A percentile compares a stretch with the other conserved stretches of the same genome.
Conservation (phyloP, 2,113 vertebrate genomes). For the Thryonomys swinderianus region DNA sequence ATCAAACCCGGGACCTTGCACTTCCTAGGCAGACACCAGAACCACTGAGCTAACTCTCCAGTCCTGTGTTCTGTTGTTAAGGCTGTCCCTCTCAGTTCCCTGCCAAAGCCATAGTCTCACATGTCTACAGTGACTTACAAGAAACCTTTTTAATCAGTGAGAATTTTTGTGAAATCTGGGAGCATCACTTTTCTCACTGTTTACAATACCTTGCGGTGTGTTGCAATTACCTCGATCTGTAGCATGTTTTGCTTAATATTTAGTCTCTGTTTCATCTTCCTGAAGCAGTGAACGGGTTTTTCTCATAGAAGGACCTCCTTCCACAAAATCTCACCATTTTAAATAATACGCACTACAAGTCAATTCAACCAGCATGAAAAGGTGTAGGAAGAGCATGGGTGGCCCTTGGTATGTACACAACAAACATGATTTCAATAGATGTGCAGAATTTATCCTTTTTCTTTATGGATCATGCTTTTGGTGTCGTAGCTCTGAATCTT, state of each 20-base stretch:
- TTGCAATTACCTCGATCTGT: background rate
- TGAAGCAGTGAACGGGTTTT: background rate
- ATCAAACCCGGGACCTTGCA: too few relatives aligned
- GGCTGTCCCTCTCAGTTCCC: too few relatives aligned
- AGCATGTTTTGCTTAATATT: background rate
- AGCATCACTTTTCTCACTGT: background rate
- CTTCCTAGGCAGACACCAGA: too few relatives aligned
- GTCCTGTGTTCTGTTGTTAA: too few relatives aligned
- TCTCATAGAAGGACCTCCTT: background rate
- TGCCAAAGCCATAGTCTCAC: too few relatives aligned
- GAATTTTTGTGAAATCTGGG: background rate
- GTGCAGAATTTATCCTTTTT: background rate
- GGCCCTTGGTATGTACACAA: background rate
- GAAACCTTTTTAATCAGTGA: background rate
- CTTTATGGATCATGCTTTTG: background rate
- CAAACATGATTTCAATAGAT: background rate
- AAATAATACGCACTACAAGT: background rate
- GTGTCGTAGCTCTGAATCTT: background rate
- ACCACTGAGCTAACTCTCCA: too few relatives aligned
- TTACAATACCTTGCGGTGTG: background rate
- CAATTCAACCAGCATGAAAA: background rate
- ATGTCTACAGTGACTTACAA: background rate
- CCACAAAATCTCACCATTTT: background rate
- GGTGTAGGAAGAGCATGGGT: background rate
- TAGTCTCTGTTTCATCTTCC: constrained; percentile 15